Percentiles rank a stretch among this genome's conserved stretches.
Conservation (phyloP, 1,140 invertebrate genomes). For the Trichonephila clavata region DNA sequence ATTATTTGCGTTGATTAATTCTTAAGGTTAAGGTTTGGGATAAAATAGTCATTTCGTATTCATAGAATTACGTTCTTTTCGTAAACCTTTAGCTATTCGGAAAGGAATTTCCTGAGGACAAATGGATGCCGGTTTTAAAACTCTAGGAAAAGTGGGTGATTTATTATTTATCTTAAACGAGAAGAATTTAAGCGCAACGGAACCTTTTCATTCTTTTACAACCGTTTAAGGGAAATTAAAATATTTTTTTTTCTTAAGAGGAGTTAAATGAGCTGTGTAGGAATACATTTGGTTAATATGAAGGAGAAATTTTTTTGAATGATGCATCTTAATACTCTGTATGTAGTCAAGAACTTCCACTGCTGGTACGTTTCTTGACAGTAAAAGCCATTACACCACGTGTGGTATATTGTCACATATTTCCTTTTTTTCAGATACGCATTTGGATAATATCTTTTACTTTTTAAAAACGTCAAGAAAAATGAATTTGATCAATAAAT, state of each 20-base stretch:
- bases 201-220: constrained; percentile 3
- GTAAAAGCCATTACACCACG: not conserved
- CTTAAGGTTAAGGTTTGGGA: constrained; percentile 25
- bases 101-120: constrained; percentile 39
- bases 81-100: not conserved
- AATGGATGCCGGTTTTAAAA: constrained; percentile 43
- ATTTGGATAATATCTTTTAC: not conserved
- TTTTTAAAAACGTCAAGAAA: not conserved
- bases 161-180: constrained; percentile 67
- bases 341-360: not conserved
- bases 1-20: constrained; percentile 68
- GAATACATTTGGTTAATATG: not conserved
- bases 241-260: not conserved
- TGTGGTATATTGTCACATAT: not conserved
- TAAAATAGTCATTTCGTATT: constrained; percentile 66
- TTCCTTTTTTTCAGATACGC: not conserved
- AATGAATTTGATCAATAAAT: not conserved
- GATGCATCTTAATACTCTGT: not conserved
- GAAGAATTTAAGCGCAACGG: not conserved
- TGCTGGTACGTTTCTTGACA: not conserved
- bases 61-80: constrained; percentile 43
- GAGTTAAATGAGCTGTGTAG: constrained; percentile 30
- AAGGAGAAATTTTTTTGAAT: not conserved
- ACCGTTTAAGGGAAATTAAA: constrained; percentile 34
- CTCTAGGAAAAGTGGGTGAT: constrained; percentile 38